These are phyloP conservation scores for Neodiprion lecontei DNA, from an alignment of 1,140 invertebrate genomes.

Conservation along the genomic window DNA sequence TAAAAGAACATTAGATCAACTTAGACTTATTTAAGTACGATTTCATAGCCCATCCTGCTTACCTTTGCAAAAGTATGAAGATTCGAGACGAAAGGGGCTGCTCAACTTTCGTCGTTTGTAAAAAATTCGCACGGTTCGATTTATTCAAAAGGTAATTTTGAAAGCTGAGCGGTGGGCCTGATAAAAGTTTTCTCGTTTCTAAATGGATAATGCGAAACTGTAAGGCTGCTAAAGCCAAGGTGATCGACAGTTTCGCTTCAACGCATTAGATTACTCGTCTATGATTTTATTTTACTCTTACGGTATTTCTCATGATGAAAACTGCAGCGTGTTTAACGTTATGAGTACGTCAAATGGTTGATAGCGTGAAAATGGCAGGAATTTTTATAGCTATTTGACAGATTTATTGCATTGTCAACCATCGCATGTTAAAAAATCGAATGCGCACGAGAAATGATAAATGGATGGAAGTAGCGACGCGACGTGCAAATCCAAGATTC, in stretches of 20 bases:
- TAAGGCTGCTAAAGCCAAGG: not conserved
- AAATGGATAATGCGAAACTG: not conserved
- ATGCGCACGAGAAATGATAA: too few relatives aligned
- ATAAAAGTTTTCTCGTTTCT: not conserved
- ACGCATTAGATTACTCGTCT: not conserved
- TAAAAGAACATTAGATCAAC: not conserved
- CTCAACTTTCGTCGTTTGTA: slow-evolving; percentile 21
- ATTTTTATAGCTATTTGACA: too few relatives aligned
- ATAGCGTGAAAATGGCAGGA: too few relatives aligned
- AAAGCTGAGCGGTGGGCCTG: slow-evolving; percentile 30
- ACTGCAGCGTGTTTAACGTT: too few relatives aligned
- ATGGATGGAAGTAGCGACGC: too few relatives aligned
- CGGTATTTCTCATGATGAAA: too few relatives aligned
- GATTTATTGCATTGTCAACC: too few relatives aligned
- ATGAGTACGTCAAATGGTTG: too few relatives aligned
- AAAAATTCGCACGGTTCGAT: slow-evolving; percentile 27
- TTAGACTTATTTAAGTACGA: not conserved
- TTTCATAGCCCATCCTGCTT: not conserved
- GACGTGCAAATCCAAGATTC: too few relatives aligned
- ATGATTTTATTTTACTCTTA: too few relatives aligned
- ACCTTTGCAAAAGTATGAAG: slow-evolving; percentile 31
- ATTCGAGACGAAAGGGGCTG: slow-evolving; percentile 28
- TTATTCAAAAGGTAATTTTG: slow-evolving; percentile 33
- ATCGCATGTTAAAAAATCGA: too few relatives aligned
- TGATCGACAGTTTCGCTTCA: not conserved